Evolutionary conservation across 2,888 invertebrate genomes (phyloP), one percentile per base, ranked within the genome.

Genomic region (Apodemia mormo): DNA sequence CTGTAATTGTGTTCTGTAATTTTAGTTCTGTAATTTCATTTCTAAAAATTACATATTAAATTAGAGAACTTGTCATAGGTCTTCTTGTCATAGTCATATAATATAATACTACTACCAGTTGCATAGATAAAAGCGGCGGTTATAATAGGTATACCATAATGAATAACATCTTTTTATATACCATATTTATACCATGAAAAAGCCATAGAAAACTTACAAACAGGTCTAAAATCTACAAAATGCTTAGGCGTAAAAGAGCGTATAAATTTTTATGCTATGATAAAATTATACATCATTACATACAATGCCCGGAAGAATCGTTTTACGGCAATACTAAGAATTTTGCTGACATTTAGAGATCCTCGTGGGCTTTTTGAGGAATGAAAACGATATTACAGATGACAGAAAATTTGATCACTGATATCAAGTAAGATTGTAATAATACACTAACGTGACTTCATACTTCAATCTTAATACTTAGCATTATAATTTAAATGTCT

Each of bases 231-330:
- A 61, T 33, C 61, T 12, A 33, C 10, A 14, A 61, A 33, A 61
- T 12, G 12, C 33, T 61, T 61, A 7, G 5, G 3, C 33, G 5
- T 14, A 61, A 30, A 61, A 61, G 29, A 33, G 61, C 61, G 61
- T 33, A 30, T 61, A 33, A 61, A 61, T 61, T 61, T 58, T 61
- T 61, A 61, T 61, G 30, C 30, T 33, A 33, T 14, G 61, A 61
- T 61, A 61, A 61, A 61, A 61, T 61, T 61, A 61, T 61, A 61
- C 33, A 61, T 61, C 61, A 61, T 61, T 61, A 61, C 61, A 33
- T 61, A 61, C 61, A 61, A 61, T 33, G 33, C 29, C 61, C 61
- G 30, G 33, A 61, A 61, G 61, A 33, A 30, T 14, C 61, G 61
- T 30, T 49, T 61, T 61, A 33, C 33, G 61, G 14, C 61, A 33